Evolutionary conservation across 2,888 invertebrate genomes (phyloP).

Genomic region (Dasypolia templi): DNA sequence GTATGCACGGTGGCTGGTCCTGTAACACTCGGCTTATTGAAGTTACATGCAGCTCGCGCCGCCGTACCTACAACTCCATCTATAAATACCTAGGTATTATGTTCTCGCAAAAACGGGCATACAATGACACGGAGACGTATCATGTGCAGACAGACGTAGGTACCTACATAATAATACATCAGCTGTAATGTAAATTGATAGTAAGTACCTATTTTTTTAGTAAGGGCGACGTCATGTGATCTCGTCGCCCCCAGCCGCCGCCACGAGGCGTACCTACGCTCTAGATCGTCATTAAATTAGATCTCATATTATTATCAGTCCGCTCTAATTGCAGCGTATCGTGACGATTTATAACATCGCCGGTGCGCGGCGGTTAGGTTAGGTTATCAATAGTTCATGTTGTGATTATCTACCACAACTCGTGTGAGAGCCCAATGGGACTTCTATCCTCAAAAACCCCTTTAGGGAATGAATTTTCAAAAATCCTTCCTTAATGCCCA

Average conservation of each 20-base stretch:
- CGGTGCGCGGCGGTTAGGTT: neutral
- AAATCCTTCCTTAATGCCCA: no score
- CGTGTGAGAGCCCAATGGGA: no score
- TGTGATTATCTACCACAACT: neutral
- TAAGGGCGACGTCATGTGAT: conserved; percentile 40
- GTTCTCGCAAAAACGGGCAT: neutral
- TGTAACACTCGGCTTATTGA: neutral
- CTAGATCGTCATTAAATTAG: conserved; percentile 16
- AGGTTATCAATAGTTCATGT: neutral
- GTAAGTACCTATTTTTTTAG: conserved; percentile 3
- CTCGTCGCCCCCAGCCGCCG: conserved; percentile 2
- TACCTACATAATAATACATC: neutral
- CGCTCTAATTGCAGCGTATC: conserved; percentile 17
- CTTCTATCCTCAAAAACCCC: no score
- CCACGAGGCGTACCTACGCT: conserved; percentile 6
- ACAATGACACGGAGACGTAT: conserved; percentile 15
- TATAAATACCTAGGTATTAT: neutral
- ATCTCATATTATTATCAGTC: conserved; percentile 14
- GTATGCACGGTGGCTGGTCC: neutral
- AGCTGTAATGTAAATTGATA: conserved; percentile 3
- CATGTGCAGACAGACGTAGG: neutral
- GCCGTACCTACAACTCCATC: neutral
- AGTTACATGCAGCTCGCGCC: no score
- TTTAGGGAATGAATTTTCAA: no score
- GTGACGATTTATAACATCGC: neutral